Evolutionary conservation across 2,113 vertebrate genomes (phyloP).

Genomic region (Chitala chitala): DNA sequence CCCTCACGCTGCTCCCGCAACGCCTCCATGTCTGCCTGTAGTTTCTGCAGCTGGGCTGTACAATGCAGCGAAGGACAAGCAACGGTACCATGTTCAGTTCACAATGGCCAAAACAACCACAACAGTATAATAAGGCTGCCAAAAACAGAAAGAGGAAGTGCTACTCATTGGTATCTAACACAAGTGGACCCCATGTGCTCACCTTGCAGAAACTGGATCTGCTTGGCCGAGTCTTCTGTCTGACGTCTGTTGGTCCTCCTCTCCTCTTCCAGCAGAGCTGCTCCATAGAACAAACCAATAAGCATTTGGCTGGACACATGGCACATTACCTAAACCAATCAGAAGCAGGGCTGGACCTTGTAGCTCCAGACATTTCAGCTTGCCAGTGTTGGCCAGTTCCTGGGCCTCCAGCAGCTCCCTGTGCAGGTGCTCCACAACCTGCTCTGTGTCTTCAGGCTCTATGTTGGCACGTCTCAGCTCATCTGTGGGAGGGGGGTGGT

Average conservation of each 20-base stretch:
- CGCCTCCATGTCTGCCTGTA: constrained; percentile 83
- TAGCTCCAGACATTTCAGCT: constrained; percentile 91
- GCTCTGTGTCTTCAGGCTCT: constrained; percentile 80
- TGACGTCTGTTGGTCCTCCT: constrained; percentile 77
- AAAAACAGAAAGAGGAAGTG: too few relatives aligned
- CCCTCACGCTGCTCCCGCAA: constrained; percentile 84
- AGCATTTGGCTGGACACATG: background rate
- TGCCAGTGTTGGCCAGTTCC: constrained; percentile 89
- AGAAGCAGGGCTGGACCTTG: constrained; percentile 72
- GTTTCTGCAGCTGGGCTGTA: constrained; percentile 64
- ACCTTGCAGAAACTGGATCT: constrained; percentile 95
- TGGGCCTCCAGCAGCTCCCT: constrained; percentile 89
- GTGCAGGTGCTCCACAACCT: constrained; percentile 87
- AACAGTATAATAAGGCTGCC: too few relatives aligned
- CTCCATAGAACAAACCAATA: constrained; percentile 24
- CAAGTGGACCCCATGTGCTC: constrained; percentile 37
- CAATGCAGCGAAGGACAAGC: background rate
- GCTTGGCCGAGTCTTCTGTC: constrained; percentile 87
- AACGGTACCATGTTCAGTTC: background rate
- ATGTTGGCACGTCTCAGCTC: constrained; percentile 80
- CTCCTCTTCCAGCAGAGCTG: constrained; percentile 92
- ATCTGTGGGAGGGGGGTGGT: constrained; percentile 54
- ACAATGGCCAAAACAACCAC: too few relatives aligned
- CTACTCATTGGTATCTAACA: too few relatives aligned
- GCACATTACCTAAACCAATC: background rate